Evolutionary conservation across 2,888 invertebrate species (phyloP).

Genomic region (Cosmorhoe ocellata): DNA sequence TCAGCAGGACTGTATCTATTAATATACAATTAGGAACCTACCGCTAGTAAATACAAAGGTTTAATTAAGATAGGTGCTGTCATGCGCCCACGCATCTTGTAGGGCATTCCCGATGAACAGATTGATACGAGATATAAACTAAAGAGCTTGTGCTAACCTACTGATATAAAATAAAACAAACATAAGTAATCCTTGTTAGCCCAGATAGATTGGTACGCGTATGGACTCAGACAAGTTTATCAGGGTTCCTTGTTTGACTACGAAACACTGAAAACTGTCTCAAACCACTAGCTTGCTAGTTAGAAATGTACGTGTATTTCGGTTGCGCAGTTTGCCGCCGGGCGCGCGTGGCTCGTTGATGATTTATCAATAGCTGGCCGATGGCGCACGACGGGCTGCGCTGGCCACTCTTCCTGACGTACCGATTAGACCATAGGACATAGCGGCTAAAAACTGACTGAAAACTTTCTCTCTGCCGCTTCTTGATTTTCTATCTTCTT

Average conservation of each 20-base stretch:
- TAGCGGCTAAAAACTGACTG: conserved; percentile 9
- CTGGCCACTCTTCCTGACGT: conserved; percentile 62
- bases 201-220: no score
- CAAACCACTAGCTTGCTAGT: conserved; percentile 7
- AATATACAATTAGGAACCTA: conserved; percentile 39
- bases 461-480: neutral
- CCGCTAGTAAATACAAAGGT: conserved; percentile 58
- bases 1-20: conserved; percentile 22
- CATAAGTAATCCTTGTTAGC: no score
- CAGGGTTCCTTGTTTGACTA: no score
- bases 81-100: conserved; percentile 47
- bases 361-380: conserved; percentile 74
- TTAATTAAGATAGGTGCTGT: conserved; percentile 65
- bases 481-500: no score
- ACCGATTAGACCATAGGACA: neutral
- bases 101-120: conserved; percentile 35
- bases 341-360: conserved; percentile 77
- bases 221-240: no score
- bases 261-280: neutral
- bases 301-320: conserved; percentile 45
- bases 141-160: neutral
- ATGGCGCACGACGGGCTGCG: conserved; percentile 66
- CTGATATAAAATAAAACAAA: neutral
- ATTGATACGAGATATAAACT: conserved; percentile 21
- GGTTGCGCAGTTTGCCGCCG: conserved; percentile 56